Evolutionary conservation across 2,888 invertebrate species (phyloP), one percentile per base, ranked within the genome.

Genomic region (Coleophora flavipennella): DNA sequence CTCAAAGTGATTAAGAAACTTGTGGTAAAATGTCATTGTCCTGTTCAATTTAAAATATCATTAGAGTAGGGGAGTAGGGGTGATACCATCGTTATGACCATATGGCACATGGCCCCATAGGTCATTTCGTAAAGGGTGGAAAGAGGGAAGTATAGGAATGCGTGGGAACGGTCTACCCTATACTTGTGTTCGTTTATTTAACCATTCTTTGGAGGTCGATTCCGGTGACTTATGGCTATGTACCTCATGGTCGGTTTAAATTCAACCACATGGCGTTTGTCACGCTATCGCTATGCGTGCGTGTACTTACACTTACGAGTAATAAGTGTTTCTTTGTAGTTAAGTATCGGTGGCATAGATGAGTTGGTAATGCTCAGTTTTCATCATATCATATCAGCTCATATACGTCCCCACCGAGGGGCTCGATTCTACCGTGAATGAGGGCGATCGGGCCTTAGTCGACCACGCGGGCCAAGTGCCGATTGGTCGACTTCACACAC

Each of bases 191-290:
- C 29, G 29, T 53, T 53, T 55, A 59, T 66, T 58, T 70, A 67
- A 63, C 58, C 61, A 55, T 58, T 62, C 62, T 65, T 70, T 67
- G 62, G 20, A 48, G 52, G 69, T 67, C 59, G 57, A 57, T 65
- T 67, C 67, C 60, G 67, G 80, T 80, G 79, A 78, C 79, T 80
- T 81, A 81, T 81, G n/a, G n/a, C n/a, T n/a, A n/a, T n/a, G n/a
- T n/a, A n/a, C n/a, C n/a, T n/a, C n/a, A n/a, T n/a, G 80, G 79
- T 67, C 74, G 68, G 55, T 59, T 20, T 20, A 20, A 3, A 20
- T 20, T 20, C 20, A 52, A 44, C 54, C 75, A 79, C 73, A 78
- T 79, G 79, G 57, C 42, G 35, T 43, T 38, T 38, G 63, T 55
- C 67, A 66, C 63, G 67, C 57, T 36, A 59, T 33, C 38, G 36